Conservation (phyloP, 2,797 vertebrate species). For the Muraenolepis orangiensis region DNA sequence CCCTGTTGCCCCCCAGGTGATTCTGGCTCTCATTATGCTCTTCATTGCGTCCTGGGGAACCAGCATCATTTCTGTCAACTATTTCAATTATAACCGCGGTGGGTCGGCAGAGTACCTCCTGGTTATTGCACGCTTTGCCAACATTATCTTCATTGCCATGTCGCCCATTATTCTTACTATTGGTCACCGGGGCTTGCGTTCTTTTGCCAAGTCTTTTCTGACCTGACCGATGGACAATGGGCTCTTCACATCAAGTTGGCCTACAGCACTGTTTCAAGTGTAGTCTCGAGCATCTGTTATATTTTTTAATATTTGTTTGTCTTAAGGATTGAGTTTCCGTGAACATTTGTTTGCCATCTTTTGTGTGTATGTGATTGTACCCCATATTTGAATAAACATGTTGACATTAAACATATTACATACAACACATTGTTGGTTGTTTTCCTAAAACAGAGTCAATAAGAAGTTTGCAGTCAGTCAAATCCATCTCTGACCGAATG, state of each 20-base stretch:
- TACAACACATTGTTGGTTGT: neutral
- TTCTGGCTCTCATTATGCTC: conserved; percentile 73
- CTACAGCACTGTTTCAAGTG: neutral
- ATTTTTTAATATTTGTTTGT: neutral
- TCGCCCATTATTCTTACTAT: conserved; percentile 72
- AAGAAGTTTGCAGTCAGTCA: too few species aligned
- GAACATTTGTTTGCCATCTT: neutral
- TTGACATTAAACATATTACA: neutral
- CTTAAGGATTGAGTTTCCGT: neutral
- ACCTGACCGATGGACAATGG: conserved; percentile 32
- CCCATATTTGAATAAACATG: neutral
- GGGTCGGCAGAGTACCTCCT: conserved; percentile 61
- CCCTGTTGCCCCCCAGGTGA: conserved; percentile 63
- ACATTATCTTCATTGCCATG: conserved; percentile 73
- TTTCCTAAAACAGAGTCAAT: too few species aligned
- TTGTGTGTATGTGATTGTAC: neutral
- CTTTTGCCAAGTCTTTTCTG: conserved; percentile 62
- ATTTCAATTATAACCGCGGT: conserved; percentile 76
- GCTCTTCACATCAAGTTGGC: neutral
- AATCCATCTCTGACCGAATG: too few species aligned
- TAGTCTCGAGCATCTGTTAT: neutral
- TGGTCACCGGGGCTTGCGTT: conserved; percentile 72
- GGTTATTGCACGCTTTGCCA: conserved; percentile 72
- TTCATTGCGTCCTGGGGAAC: conserved; percentile 78
- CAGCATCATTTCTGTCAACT: conserved; percentile 77